Evolutionary conservation across 2,888 invertebrate species (phyloP), one percentile per base, ranked within the genome.

Genomic region (Spialia ferax): DNA sequence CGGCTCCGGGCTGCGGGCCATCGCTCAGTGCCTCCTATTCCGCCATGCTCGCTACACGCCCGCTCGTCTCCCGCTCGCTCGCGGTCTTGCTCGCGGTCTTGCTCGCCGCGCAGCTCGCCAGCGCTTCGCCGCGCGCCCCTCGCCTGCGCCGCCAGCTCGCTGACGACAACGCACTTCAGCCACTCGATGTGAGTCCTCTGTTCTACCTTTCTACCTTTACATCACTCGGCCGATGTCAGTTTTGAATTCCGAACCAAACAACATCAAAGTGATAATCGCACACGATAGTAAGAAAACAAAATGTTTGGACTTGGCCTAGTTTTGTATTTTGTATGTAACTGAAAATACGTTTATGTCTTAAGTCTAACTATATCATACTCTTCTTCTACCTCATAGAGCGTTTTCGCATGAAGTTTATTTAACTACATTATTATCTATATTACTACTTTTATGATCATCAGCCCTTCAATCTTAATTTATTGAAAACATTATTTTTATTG

Each of bases 131-230:
- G 69, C 73, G 71, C 71, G 74, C 68, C 35, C 11, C 35, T 35
- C 35, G 35, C 13, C 13, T 35, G 70, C 85, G 88, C 76, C 80
- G 92, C 5, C 93, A 93, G 76, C 88, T 93, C 73, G 82, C 85
- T 70, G 89, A 87, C 72, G 91, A 91, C 77, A 79, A 91, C 77
- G 70, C 85, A 15, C 83, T 92, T 75, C 92, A 91, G 80, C 92
- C 92, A 65, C 81, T 92, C 63, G 87, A 93, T 79, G 93, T 93
- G 80, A 72, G 80, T 76, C 54, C 22, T 23, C 11, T 26, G 22
- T n/a, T n/a, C n/a, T n/a, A n/a, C n/a, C n/a, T n/a, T n/a, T n/a
- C n/a, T n/a, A n/a, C 22, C 2, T 38, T 20, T 32, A 20, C 56
- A 32, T 48, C 22, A 50, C 42, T 15, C 4, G 42, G 42, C 42